Percentiles rank a stretch among this genome's conserved stretches.
Evolutionary conservation across 2,113 vertebrate genomes (phyloP).

Genomic region (Otolemur garnettii): DNA sequence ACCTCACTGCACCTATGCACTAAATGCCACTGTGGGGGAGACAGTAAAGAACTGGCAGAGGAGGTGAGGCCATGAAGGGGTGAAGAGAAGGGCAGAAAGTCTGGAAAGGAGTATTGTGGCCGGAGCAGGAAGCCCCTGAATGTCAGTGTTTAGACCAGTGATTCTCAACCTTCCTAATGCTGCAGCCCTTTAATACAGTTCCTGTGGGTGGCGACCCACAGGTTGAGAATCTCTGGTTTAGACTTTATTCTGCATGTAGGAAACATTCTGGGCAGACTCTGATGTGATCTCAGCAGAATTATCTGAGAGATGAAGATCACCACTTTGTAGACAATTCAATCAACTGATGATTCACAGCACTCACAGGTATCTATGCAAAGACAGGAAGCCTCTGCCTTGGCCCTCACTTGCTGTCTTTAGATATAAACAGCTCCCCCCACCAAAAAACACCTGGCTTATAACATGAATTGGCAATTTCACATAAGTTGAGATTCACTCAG

Average conservation of each 20-base stretch:
- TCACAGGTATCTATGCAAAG: background rate
- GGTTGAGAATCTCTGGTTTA: background rate
- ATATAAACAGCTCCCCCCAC: background rate
- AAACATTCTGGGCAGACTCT: background rate
- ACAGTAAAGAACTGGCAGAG: rapidly evolving
- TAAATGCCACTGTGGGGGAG: background rate
- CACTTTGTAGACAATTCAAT: background rate
- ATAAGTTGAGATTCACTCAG: background rate
- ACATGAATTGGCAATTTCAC: background rate
- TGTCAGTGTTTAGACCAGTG: too few species aligned
- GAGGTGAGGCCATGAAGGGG: background rate
- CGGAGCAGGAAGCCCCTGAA: background rate
- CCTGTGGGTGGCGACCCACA: too few species aligned
- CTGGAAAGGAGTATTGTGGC: background rate
- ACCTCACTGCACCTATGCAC: background rate
- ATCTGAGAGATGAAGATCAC: background rate
- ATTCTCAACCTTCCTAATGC: too few species aligned
- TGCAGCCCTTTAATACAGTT: too few species aligned
- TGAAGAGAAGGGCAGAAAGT: background rate
- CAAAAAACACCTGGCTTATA: background rate
- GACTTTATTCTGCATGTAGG: background rate
- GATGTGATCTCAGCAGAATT: background rate
- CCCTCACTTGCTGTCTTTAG: background rate
- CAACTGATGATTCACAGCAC: background rate
- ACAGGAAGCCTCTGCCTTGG: background rate